Conservation (phyloP, 2,888 invertebrate species). For the Nowickia ferox region DNA sequence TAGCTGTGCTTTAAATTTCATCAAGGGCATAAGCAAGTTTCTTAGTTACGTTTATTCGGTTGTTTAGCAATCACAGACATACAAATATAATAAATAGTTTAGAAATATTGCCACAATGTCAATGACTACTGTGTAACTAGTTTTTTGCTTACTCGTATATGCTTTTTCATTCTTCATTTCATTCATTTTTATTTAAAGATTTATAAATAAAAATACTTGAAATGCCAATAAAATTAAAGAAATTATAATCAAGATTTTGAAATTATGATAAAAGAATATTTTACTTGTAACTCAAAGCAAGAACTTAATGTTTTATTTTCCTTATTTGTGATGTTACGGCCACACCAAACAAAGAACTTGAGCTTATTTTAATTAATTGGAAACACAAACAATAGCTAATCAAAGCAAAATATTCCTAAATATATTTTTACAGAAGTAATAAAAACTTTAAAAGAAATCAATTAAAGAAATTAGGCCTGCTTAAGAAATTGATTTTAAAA, state of each 20-base stretch:
- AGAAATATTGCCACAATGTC: slow-evolving; percentile 53
- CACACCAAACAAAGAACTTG: background rate
- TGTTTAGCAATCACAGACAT: background rate
- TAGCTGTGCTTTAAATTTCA: slow-evolving; percentile 56
- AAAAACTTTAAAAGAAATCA: slow-evolving; percentile 4
- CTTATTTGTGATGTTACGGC: background rate
- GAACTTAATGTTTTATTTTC: background rate
- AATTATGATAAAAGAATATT: slow-evolving; percentile 10
- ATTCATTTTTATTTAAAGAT: slow-evolving; percentile 27
- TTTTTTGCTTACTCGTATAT: background rate
- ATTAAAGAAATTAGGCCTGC: background rate
- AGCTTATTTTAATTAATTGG: slow-evolving; percentile 1
- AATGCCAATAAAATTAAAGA: slow-evolving; percentile 49
- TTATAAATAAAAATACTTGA: slow-evolving; percentile 47
- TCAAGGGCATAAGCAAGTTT: slow-evolving; percentile 50
- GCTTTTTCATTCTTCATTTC: background rate
- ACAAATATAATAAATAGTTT: slow-evolving; percentile 41
- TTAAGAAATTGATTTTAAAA: background rate
- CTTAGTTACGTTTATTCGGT: background rate
- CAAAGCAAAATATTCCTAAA: background rate
- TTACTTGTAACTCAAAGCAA: background rate
- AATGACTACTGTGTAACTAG: slow-evolving; percentile 66
- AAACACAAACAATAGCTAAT: background rate
- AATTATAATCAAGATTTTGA: slow-evolving; percentile 52
- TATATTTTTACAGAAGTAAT: background rate